Evolutionary conservation across 1,140 invertebrate species (phyloP), one percentile per base, ranked within the genome.

Genomic region (Drosophila funebris): DNA sequence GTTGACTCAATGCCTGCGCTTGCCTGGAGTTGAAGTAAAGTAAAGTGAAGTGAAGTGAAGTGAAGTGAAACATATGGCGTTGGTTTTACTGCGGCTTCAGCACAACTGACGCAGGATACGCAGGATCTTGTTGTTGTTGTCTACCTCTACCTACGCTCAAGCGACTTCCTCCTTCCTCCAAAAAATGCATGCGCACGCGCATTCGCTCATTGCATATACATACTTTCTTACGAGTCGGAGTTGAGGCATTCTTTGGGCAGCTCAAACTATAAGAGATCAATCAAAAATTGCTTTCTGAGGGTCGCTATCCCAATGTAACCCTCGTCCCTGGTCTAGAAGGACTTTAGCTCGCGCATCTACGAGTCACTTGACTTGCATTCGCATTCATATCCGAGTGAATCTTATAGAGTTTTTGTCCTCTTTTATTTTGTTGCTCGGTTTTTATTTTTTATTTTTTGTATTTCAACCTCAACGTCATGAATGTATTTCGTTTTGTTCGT

Each of bases 41-140:
- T n/a, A n/a, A n/a, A n/a, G n/a, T n/a, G n/a, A n/a, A n/a, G n/a
- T n/a, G n/a, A n/a, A n/a, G n/a, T n/a, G n/a, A n/a, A n/a, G n/a
- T n/a, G n/a, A n/a, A 73, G 71, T 83, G 83, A 62, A 87, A 81
- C 83, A 88, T 88, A 88, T 88, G 83, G 79, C 73, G 63, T 71
- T 44, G 16, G 60, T 60, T 63, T 74, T 53, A 61, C 60, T 73
- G 81, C 50, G 79, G 69, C 83, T 73, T 83, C 84, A 89, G 84
- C 83, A 89, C 83, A 88, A 83, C 84, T 88, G 83, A 89, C 83
- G 83, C 83, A 88, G 83, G 83, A 88, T 88, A 88, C 69, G 79
- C 84, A 88, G 76, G 73, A 75, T 73, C 54, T 52, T 68, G 46
- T n/a, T 52, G 22, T 16, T 20, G 41, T 11, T 48, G 41, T 7